Conservation (phyloP, 2,797 vertebrate species). For the Sphenopsis melanotis region DNA sequence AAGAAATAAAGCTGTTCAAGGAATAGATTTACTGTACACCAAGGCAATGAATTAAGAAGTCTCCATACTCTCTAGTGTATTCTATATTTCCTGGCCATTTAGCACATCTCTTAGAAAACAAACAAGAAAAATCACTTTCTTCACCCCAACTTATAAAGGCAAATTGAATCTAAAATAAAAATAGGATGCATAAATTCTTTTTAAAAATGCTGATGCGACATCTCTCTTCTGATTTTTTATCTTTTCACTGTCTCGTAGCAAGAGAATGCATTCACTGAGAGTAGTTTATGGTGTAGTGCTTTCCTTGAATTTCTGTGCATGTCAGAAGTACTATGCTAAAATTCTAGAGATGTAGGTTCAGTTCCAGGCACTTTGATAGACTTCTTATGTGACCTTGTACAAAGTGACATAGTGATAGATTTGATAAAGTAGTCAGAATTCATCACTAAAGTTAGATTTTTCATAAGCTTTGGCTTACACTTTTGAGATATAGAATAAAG, state of each 20-base stretch:
- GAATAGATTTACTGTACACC: constrained; percentile 56
- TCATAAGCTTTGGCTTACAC: neutral
- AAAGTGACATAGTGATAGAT: neutral
- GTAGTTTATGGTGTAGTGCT: neutral
- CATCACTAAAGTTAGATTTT: neutral
- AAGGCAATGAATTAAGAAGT: constrained; percentile 45
- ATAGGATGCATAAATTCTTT: neutral
- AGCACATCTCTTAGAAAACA: constrained; percentile 38
- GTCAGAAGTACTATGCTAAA: neutral
- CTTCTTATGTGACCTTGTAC: neutral
- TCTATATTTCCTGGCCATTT: constrained; percentile 54
- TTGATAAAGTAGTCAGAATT: neutral
- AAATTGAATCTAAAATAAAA: constrained; percentile 45
- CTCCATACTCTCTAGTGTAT: constrained; percentile 18
- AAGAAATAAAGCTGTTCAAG: constrained; percentile 66
- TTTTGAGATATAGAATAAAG: neutral
- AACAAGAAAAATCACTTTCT: constrained; percentile 29
- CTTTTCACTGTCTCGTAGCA: neutral
- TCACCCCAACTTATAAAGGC: neutral
- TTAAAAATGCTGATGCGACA: constrained; percentile 6
- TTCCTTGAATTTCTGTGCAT: neutral
- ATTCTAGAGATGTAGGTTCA: neutral
- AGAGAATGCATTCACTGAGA: neutral
- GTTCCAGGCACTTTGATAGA: neutral
- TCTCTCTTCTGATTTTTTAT: neutral